Conservation (phyloP, 2,113 vertebrate genomes). For the Grantiella picta region DNA sequence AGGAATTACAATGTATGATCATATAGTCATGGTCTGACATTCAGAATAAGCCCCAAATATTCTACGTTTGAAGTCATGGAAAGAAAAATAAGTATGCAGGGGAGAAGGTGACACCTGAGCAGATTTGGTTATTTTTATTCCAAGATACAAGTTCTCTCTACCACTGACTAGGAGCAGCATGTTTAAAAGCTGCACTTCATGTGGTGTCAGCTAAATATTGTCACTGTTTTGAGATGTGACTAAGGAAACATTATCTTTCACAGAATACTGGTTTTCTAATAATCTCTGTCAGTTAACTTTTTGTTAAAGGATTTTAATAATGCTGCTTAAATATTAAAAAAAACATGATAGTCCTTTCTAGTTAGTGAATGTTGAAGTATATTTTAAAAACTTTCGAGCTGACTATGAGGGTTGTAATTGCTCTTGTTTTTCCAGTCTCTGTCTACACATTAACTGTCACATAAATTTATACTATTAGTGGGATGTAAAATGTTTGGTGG, state of each 20-base stretch:
- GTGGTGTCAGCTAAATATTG: background rate
- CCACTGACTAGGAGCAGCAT: background rate
- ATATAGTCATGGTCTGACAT: background rate
- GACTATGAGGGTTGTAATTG: background rate
- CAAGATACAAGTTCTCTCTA: background rate
- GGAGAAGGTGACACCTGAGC: background rate
- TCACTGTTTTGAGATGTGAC: background rate
- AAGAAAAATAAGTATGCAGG: background rate
- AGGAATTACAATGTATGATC: background rate
- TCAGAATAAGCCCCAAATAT: background rate
- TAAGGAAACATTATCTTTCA: background rate
- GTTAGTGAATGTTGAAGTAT: background rate
- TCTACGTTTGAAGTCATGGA: background rate
- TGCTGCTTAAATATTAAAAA: background rate
- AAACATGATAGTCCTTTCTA: background rate
- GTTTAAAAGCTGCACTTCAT: background rate
- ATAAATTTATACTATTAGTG: background rate
- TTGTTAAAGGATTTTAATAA: background rate
- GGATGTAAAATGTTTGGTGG: background rate
- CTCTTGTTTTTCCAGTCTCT: background rate
- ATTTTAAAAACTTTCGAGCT: background rate
- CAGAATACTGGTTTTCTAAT: background rate
- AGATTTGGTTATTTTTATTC: background rate
- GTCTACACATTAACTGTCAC: background rate
- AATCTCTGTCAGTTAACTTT: background rate